Evolutionary conservation across 2,797 vertebrate genomes (phyloP).

Genomic region (Semotilus atromaculatus): DNA sequence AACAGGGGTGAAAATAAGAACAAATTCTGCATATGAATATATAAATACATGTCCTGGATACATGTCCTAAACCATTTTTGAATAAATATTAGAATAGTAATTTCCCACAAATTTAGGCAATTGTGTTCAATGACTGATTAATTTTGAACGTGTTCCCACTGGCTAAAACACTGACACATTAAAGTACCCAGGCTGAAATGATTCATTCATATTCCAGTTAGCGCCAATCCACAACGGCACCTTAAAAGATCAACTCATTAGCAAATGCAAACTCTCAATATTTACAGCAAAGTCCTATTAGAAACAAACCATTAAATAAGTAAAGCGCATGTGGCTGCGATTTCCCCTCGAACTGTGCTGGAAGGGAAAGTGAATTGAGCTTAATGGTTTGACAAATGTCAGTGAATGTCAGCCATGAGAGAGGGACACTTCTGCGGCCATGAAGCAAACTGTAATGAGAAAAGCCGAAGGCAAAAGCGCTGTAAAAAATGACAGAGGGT

Average conservation of each 20-base stretch:
- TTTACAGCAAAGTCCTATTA: slow-evolving; percentile 50
- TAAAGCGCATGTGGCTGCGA: slow-evolving; percentile 31
- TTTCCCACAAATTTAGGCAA: not conserved
- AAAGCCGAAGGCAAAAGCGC: slow-evolving; percentile 26
- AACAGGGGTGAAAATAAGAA: too few species aligned
- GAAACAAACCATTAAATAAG: slow-evolving; percentile 55
- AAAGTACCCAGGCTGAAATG: not conserved
- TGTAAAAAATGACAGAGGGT: slow-evolving; percentile 17
- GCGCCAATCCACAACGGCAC: not conserved
- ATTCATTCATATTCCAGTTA: slow-evolving; percentile 16
- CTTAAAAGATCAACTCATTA: slow-evolving; percentile 32
- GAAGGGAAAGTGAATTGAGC: slow-evolving; percentile 37
- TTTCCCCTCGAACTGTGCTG: slow-evolving; percentile 24
- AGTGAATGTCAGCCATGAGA: slow-evolving; percentile 55
- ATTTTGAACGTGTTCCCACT: not conserved
- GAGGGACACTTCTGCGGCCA: slow-evolving; percentile 13
- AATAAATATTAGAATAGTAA: not conserved
- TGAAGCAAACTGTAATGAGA: slow-evolving; percentile 37
- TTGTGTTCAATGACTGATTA: not conserved
- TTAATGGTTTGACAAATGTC: slow-evolving; percentile 60
- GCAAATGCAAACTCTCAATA: slow-evolving; percentile 40
- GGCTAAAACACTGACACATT: not conserved
- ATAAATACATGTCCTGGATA: too few species aligned
- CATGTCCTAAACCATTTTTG: not conserved
- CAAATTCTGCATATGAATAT: too few species aligned